Base-by-base conservation (phyloP, 2,888 invertebrate genomes). In the Dryobotodes eremita region DNA sequence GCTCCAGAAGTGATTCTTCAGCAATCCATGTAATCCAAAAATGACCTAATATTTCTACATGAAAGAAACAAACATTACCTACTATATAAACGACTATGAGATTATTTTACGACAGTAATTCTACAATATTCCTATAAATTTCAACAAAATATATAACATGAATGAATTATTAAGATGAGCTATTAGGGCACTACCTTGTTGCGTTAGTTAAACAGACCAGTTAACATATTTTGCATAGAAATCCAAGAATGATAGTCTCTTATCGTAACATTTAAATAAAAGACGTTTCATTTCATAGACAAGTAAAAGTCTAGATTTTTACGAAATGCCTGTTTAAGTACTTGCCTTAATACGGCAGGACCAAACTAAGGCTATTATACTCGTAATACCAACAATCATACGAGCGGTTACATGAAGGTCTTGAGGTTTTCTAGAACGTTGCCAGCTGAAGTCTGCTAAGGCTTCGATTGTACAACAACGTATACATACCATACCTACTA, bases 1-100 rank as follows among this genome's bases (percentile, higher is more conserved):
- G 91, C 91, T 92, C 87, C 94, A 91, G 92, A 90, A 90, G 90
- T 89, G 82, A 87, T 88, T 85, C 91, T 91, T 91, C 93, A 86
- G 82, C 89, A 85, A 86, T 87, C 89, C 87, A 85, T 89, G 86
- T 87, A 79, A 88, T 83, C 87, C 85, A 87, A 89, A 86, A 89
- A 82, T 85, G 89, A 91, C 92, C 91, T 92, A 90, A 89, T 82
- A 73, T 75, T 80, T 76, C 79, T 75, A 76, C 77, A 83, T 79
- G 74, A 85, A 64, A 82, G 57, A 77, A 84, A 84, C 79, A 83
- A 83, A 81, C 59, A 78, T 71, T 71, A 84, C 59, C 79, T 78
- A 79, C 55, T 50, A 75, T 71, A 74, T 65, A 59, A 61, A 78
- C 62, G 20, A 83, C 66, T 83, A 69, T 42, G 50, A 74, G n/a